A percentile compares a stretch with the other conserved stretches of the same genome.
phyloP scores from a whole-genome alignment of 2,113 vertebrate genomes.

The Dolichallabes microphthalmus region DNA sequence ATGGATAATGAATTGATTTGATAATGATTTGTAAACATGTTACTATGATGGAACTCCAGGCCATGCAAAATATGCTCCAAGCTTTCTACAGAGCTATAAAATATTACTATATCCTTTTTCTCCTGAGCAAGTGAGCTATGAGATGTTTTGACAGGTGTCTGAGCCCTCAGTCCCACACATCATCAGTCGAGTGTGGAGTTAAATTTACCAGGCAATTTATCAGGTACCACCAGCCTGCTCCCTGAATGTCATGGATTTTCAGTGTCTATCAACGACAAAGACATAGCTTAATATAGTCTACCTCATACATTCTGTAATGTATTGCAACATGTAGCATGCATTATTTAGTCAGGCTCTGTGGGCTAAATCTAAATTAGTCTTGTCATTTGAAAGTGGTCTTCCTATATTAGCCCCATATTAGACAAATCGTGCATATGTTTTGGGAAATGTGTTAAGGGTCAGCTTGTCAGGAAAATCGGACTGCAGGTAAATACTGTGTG shows the following conservation, averaged over 20 bases:
- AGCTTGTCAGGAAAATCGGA: constrained; percentile 2
- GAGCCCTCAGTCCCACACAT: constrained; percentile 42
- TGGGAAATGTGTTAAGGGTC: not conserved
- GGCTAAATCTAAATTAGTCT: not conserved
- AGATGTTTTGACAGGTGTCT: constrained; percentile 60
- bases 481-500: not conserved
- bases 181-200: constrained; percentile 52
- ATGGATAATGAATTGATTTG: not conserved
- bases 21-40: not conserved
- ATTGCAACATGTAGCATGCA: constrained; percentile 60
- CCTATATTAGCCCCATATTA: not conserved
- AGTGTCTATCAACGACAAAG: constrained; percentile 46
- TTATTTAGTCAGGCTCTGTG: not conserved
- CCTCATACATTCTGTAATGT: constrained; percentile 48
- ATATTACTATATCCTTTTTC: constrained; percentile 30
- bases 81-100: constrained; percentile 11
- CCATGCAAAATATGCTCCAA: not conserved
- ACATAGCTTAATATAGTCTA: constrained; percentile 9
- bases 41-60: not conserved
- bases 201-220: constrained; percentile 63
- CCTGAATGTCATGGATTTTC: constrained; percentile 53
- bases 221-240: constrained; percentile 47
- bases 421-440: not conserved
- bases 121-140: constrained; percentile 41
- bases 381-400: not conserved